These are phyloP conservation scores for Albula goreensis DNA, from an alignment of 2,113 vertebrate species.

Conservation along the genomic window DNA sequence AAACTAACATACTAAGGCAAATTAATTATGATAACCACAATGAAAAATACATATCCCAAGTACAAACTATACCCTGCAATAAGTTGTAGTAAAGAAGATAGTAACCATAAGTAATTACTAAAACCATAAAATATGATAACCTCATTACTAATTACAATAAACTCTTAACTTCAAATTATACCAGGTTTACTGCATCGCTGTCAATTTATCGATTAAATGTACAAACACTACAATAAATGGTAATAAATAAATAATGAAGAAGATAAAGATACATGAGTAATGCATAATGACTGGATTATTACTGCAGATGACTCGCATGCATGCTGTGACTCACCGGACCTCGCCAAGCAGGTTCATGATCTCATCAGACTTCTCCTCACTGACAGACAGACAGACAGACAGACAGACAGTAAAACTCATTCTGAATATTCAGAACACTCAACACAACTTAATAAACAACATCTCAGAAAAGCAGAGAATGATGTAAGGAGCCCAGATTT, in stretches of 20 bases:
- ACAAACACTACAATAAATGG: background rate
- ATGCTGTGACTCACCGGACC: slow-evolving; percentile 76
- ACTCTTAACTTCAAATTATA: too few relatives aligned
- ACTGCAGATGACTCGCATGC: background rate
- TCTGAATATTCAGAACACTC: background rate
- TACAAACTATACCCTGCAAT: too few relatives aligned
- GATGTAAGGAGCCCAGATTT: background rate
- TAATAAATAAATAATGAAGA: background rate
- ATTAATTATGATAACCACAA: too few relatives aligned
- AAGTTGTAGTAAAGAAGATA: too few relatives aligned
- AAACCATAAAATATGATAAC: too few relatives aligned
- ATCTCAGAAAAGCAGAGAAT: background rate
- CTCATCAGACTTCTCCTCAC: slow-evolving; percentile 97
- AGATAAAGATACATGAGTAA: too few relatives aligned
- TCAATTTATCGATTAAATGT: too few relatives aligned
- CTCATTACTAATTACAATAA: too few relatives aligned
- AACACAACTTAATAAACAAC: background rate
- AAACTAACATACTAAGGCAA: too few relatives aligned
- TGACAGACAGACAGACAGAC: slow-evolving; percentile 57
- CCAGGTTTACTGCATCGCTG: too few relatives aligned
- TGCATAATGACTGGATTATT: background rate
- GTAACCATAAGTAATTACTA: too few relatives aligned
- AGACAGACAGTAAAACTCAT: background rate
- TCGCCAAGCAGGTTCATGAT: slow-evolving; percentile 96
- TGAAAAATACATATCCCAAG: too few relatives aligned